phyloP scores from a whole-genome alignment of 2,888 invertebrate genomes.

The Rhingia rostrata region DNA sequence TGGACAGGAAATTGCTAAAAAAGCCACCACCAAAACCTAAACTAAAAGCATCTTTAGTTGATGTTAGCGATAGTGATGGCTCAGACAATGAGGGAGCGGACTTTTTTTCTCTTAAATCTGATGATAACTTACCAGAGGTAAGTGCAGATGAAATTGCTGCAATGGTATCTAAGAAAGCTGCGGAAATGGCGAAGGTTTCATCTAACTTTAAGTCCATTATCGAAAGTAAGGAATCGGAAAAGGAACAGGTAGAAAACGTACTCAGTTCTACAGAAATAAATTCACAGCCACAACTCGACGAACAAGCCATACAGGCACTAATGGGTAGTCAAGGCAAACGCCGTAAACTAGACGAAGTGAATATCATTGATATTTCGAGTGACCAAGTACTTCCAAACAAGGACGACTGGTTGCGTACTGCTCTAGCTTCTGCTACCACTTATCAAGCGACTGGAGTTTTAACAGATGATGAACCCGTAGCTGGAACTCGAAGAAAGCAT shows the following conservation, averaged over 20 bases:
- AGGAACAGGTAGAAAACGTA: neutral
- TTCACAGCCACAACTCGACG: constrained; percentile 76
- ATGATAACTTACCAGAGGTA: constrained; percentile 83
- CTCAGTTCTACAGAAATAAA: constrained; percentile 1
- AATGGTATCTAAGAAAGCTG: constrained; percentile 81
- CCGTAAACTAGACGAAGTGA: constrained; percentile 84
- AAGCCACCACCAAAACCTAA: constrained; percentile 77
- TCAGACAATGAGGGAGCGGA: constrained; percentile 83
- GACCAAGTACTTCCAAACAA: constrained; percentile 91
- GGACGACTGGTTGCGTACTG: constrained; percentile 92
- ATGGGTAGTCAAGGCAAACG: constrained; percentile 87
- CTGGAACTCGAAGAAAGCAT: constrained; percentile 92
- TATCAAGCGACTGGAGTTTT: constrained; percentile 83
- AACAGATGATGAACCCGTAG: constrained; percentile 84
- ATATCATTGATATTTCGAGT: constrained; percentile 92
- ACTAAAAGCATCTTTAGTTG: constrained; percentile 76
- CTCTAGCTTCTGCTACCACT: constrained; percentile 88
- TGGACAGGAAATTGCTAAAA: constrained; percentile 76
- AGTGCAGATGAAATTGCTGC: constrained; percentile 82
- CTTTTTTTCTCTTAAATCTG: constrained; percentile 82
- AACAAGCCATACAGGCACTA: constrained; percentile 85
- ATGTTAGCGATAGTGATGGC: constrained; percentile 84
- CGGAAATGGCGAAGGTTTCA: constrained; percentile 79
- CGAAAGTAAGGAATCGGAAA: neutral
- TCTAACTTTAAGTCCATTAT: constrained; percentile 75